These are phyloP conservation scores for Punctoribates punctum DNA, from an alignment of 2,888 invertebrate species.

Conservation along the genomic window DNA sequence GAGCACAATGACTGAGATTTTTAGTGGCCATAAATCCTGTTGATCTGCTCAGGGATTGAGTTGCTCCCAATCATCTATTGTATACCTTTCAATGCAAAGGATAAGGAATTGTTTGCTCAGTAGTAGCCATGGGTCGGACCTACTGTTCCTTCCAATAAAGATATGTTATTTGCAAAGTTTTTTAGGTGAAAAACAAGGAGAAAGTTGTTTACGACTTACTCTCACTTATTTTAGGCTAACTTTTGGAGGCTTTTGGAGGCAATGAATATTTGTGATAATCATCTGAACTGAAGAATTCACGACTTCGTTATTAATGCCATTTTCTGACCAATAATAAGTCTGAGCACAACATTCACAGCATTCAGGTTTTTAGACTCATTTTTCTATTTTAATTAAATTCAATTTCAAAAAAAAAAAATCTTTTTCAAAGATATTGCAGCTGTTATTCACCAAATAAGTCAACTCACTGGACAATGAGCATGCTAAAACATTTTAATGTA, in stretches of 20 bases:
- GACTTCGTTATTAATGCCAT: neutral
- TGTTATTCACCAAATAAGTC: no score
- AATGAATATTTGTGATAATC: no score
- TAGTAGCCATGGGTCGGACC: constrained; percentile 10
- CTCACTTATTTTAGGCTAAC: constrained; percentile 18
- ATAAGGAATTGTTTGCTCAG: constrained; percentile 16
- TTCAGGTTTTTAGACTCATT: neutral
- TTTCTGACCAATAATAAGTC: neutral
- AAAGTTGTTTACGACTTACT: constrained; percentile 33
- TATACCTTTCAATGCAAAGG: neutral
- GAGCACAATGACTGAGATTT: constrained; percentile 21
- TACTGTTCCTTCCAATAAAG: constrained; percentile 1
- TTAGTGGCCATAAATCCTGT: constrained; percentile 29
- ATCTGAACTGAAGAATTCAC: neutral
- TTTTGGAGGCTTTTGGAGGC: neutral
- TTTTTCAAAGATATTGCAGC: neutral
- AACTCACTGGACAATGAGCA: no score
- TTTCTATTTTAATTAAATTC: neutral
- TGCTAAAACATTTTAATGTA: no score
- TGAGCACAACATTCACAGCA: no score
- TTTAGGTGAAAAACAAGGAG: constrained; percentile 23
- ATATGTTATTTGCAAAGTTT: constrained; percentile 1
- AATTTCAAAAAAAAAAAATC: neutral
- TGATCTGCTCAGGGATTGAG: constrained; percentile 18
- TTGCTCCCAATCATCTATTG: constrained; percentile 2